Evolutionary conservation across 2,113 vertebrate genomes (phyloP).

Genomic region (Hucho hucho): DNA sequence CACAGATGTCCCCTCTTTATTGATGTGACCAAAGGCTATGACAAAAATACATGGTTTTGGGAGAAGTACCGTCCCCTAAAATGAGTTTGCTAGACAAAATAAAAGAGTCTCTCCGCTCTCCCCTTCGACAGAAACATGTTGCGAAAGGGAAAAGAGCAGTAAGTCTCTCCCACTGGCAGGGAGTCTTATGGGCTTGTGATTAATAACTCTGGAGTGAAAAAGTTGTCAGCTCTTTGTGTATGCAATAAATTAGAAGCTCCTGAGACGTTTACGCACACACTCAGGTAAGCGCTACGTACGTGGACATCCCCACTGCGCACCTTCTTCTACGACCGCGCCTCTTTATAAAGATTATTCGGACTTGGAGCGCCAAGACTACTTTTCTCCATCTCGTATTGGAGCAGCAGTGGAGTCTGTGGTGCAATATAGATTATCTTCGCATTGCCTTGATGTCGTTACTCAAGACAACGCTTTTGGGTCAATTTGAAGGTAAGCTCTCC

Average conservation of each 20-base stretch:
- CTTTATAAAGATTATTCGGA: slow-evolving; percentile 53
- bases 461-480: slow-evolving; percentile 39
- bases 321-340: slow-evolving; percentile 38
- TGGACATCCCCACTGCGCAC: slow-evolving; percentile 37
- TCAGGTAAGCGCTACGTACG: slow-evolving; percentile 61
- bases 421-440: neutral
- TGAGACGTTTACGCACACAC: slow-evolving; percentile 64
- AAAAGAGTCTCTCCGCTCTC: slow-evolving; percentile 54
- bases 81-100: neutral
- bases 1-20: neutral
- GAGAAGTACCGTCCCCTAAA: neutral
- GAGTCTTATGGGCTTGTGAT: slow-evolving; percentile 63
- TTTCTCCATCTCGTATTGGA: slow-evolving; percentile 15
- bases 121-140: slow-evolving; percentile 54
- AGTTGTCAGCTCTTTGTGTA: slow-evolving; percentile 61
- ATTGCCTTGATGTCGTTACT: slow-evolving; percentile 57
- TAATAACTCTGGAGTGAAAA: slow-evolving; percentile 69
- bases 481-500: slow-evolving; percentile 55
- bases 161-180: slow-evolving; percentile 37
- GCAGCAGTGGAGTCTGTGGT: slow-evolving; percentile 1
- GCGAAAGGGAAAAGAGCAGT: slow-evolving; percentile 40
- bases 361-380: slow-evolving; percentile 26
- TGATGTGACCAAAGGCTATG: neutral
- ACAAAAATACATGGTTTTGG: neutral
- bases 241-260: slow-evolving; percentile 71